Evolutionary conservation across 2,888 invertebrate genomes (phyloP), one percentile per base, ranked within the genome.

Genomic region (Mesopsocus fuscifrons): DNA sequence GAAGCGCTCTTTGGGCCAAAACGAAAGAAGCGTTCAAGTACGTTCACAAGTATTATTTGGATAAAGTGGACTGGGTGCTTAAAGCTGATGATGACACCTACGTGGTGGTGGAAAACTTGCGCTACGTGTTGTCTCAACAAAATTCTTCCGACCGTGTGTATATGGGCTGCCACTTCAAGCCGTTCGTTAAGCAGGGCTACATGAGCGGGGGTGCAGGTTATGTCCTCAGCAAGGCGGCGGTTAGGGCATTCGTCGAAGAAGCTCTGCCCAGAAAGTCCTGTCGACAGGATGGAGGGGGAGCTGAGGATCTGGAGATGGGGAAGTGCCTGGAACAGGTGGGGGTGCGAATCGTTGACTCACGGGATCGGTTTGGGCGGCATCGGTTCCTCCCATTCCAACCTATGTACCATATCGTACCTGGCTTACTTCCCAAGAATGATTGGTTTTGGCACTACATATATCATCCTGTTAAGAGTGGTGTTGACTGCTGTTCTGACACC

Each of bases 41-140:
- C 56, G 75, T 88, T 16, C 84, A 88, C 56, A 69, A 84, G 50
- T 67, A 92, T 55, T 77, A 92, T 58, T 64, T 77, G 41, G 71
- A 89, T 50, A 73, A 91, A 43, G 87, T 82, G 2, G 95, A 95
- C 61, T 95, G 92, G 92, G 95, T 98, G 59, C 66, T 95, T 54
- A 98, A 98, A 61, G 95, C 97, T 13, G 97, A 97, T 56, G 97
- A 97, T 61, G 95, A 97, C 57, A 95, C 97, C 68, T 95, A 89
- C 60, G 87, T 94, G 18, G 71, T 98, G 32, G 73, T 98, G 31
- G 97, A 98, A 62, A 98, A 98, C 62, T 66, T 98, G 32, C 71
- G 97, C 11, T 85, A 81, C 55, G 78, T 95, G 79, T 60, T 95
- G 16, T 71, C 77, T 22, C 72, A 77, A 1, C 73, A 85, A 55